phyloP scores from a whole-genome alignment of 2,888 invertebrate species.

The Volucella zonaria region DNA sequence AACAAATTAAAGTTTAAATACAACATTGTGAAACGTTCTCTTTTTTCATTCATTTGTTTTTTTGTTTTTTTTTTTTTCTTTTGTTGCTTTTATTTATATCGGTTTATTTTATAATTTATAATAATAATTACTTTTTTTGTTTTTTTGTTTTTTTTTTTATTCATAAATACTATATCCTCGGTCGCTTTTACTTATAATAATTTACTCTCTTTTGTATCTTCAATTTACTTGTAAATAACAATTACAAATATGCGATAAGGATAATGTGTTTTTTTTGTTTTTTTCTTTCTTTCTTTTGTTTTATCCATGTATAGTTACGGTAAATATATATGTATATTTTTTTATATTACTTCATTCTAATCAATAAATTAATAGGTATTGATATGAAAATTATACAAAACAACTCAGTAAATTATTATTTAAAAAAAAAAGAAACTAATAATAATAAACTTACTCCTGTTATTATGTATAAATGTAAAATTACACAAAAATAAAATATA shows the following conservation, averaged over 20 bases:
- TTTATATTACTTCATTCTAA: conserved; percentile 62
- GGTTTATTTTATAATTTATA: conserved; percentile 64
- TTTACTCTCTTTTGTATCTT: conserved; percentile 56
- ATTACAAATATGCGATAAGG: conserved; percentile 62
- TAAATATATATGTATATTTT: conserved; percentile 56
- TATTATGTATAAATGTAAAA: conserved; percentile 19
- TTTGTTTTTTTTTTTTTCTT: conserved; percentile 27
- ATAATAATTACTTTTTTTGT: conserved; percentile 69
- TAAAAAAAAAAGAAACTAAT: neutral
- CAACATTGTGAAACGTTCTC: conserved; percentile 66
- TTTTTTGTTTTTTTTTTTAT: conserved; percentile 64
- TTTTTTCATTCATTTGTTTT: conserved; percentile 37
- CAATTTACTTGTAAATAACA: conserved; percentile 68
- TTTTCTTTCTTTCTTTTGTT: neutral
- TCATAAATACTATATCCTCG: conserved; percentile 77
- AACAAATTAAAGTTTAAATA: conserved; percentile 51
- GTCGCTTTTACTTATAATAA: conserved; percentile 69
- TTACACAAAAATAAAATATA: conserved; percentile 33
- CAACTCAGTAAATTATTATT: conserved; percentile 2
- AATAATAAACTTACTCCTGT: conserved; percentile 30
- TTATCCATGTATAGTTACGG: conserved; percentile 47
- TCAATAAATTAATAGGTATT: conserved; percentile 59
- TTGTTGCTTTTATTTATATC: conserved; percentile 57
- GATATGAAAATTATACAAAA: conserved; percentile 53
- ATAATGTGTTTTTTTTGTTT: conserved; percentile 41